Evolutionary conservation across 1,140 invertebrate species (phyloP).

Genomic region (Xylocopa sonorina): DNA sequence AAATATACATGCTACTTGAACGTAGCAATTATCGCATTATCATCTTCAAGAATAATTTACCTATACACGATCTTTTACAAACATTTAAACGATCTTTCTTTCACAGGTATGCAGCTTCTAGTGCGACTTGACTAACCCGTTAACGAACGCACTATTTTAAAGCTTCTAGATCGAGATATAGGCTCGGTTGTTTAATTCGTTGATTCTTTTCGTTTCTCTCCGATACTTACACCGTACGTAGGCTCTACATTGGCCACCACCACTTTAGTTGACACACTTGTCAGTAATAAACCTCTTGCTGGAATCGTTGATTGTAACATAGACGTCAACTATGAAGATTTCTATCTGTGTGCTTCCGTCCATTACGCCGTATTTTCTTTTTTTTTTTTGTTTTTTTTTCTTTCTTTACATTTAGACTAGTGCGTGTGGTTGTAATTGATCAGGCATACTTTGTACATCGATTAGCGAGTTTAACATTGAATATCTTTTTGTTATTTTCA

Average conservation of each 20-base stretch:
- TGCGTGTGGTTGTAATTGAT: conserved; percentile 27
- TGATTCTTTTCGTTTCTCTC: conserved; percentile 8
- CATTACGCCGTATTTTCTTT: conserved; percentile 27
- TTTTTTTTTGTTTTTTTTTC: too few relatives aligned
- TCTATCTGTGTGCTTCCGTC: background rate
- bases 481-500: background rate
- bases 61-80: conserved; percentile 61
- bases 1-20: conserved; percentile 31
- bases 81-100: conserved; percentile 72
- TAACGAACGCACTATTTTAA: conserved; percentile 70
- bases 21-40: conserved; percentile 44
- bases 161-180: conserved; percentile 73
- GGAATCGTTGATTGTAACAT: conserved; percentile 10
- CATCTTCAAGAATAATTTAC: conserved; percentile 41
- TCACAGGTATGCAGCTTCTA: conserved; percentile 80
- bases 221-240: background rate
- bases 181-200: conserved; percentile 71
- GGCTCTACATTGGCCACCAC: conserved; percentile 9
- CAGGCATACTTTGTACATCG: background rate
- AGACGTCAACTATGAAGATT: background rate
- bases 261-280: background rate
- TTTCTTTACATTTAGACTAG: conserved; percentile 36
- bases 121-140: conserved; percentile 75
- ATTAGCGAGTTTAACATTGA: background rate
- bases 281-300: conserved; percentile 27